A percentile compares a stretch with the other conserved stretches of the same genome.
These are phyloP conservation scores for Amblyornis subalaris DNA, from an alignment of 2,113 vertebrate species.

Conservation along the genomic window DNA sequence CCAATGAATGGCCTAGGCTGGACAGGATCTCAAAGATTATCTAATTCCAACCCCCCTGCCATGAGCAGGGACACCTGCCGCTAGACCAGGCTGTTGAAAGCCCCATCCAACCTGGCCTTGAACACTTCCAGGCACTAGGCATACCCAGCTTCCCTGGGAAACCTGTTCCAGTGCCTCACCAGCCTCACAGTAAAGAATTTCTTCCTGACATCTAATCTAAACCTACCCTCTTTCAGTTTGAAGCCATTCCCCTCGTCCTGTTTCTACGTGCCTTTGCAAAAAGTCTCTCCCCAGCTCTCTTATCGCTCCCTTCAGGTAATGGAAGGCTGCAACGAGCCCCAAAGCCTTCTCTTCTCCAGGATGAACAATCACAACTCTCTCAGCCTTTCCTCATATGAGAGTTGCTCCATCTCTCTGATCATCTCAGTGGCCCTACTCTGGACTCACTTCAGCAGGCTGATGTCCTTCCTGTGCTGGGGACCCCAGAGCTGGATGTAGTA, in stretches of 20 bases:
- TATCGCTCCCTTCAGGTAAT: neutral
- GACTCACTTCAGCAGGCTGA: fast-evolving
- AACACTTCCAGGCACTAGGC: neutral
- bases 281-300: neutral
- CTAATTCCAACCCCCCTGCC: neutral
- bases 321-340: neutral
- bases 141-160: neutral
- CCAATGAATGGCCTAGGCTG: neutral
- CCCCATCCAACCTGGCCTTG: neutral
- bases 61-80: neutral
- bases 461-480: no score
- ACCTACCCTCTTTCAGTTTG: neutral
- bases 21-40: neutral
- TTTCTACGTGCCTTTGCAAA: neutral
- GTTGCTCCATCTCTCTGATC: no score
- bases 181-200: neutral
- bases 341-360: neutral
- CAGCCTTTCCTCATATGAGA: neutral
- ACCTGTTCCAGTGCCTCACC: neutral
- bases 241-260: neutral
- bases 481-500: neutral
- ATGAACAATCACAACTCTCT: neutral
- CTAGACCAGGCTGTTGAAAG: neutral
- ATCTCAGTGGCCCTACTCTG: neutral
- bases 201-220: neutral